Evolutionary conservation across 2,888 invertebrate genomes (phyloP), one percentile per base, ranked within the genome.

Genomic region (Lochmaea capreae): DNA sequence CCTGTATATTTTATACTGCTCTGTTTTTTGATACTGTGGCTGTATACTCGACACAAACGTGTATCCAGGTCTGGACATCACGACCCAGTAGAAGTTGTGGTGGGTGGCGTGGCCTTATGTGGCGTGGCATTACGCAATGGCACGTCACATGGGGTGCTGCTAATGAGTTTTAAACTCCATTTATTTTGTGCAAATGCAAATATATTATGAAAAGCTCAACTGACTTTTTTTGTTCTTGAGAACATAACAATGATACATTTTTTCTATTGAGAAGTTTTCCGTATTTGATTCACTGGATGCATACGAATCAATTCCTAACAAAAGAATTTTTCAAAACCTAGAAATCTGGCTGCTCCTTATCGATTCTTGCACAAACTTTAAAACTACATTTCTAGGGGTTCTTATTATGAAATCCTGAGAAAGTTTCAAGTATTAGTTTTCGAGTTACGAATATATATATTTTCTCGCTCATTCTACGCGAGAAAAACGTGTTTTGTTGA

Each of bases 341-440:
- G 10, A 54, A 54, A 16, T 46, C 46, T 46, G 57, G 16, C 10
- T 57, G 18, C 16, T 57, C 14, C 42, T 42, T 57, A 70, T 65
- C 54, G 65, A 65, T 65, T 65, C 49, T 46, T 71, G 10, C 18
- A 57, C n/a, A 33, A 83, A 83, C 79, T 83, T 80, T 83, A 80
- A 81, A 82, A 82, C 80, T 79, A 81, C 81, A 81, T 81, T 82
- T 80, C 79, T 81, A 79, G 78, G 74, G 75, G 75, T 72, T 71
- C 69, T 43, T 74, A 74, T 79, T 73, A 72, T 76, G 65, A 22
- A 63, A 63, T 42, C 79, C 79, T 81, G 81, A 81, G 76, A 74
- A 81, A 81, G 78, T 82, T 82, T 77, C 77, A 77, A 26, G 80
- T 82, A 81, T 80, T 81, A 82, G 81, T 80, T 42, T 62, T 70